Conservation (phyloP, 2,113 vertebrate genomes). For the Narcine bancroftii region DNA sequence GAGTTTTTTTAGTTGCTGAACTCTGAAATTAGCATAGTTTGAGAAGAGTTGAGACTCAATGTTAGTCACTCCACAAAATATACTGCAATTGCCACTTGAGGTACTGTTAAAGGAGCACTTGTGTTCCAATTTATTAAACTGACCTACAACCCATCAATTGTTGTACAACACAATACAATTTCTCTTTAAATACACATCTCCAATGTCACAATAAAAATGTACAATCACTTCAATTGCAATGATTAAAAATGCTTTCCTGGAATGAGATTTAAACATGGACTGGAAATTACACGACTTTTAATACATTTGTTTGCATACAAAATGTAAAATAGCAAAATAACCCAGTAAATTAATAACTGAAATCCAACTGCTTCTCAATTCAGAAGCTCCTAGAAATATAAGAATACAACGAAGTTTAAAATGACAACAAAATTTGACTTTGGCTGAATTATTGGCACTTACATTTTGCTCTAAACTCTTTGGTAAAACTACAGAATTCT, state of each 20-base stretch:
- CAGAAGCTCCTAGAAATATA: background rate
- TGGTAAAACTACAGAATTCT: constrained; percentile 1
- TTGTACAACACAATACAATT: constrained; percentile 11
- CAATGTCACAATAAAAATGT: constrained; percentile 27
- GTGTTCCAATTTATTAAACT: constrained; percentile 32
- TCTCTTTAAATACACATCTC: constrained; percentile 29
- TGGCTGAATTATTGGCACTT: constrained; percentile 21
- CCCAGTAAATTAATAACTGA: background rate
- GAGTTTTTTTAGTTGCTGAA: no score
- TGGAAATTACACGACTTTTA: background rate
- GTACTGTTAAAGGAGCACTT: background rate
- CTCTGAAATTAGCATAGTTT: no score
- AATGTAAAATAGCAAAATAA: background rate
- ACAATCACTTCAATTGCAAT: constrained; percentile 28
- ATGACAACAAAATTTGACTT: background rate
- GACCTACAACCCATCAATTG: background rate
- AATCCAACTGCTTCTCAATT: background rate
- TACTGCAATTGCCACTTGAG: background rate
- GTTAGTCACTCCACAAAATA: background rate
- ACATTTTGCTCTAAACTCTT: background rate
- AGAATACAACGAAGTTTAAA: background rate
- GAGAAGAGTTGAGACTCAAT: background rate
- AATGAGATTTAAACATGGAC: background rate
- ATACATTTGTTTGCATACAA: background rate
- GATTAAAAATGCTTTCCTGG: constrained; percentile 10